Evolutionary conservation across 1,140 invertebrate genomes (phyloP).

Genomic region (Globodera ellingtonae): DNA sequence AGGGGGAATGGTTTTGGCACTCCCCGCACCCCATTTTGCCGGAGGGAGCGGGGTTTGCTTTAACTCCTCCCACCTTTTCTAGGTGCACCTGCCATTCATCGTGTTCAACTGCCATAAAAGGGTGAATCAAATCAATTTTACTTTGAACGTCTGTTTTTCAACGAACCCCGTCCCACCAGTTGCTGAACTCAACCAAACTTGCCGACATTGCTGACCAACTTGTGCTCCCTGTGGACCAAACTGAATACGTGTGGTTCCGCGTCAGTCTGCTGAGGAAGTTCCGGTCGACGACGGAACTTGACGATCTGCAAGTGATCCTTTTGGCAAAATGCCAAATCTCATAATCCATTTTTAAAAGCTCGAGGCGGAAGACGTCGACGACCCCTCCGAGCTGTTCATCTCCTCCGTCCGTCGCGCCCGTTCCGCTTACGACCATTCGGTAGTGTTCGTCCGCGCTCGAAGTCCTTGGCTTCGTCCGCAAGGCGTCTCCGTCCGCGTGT

Average conservation of each 20-base stretch:
- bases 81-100: conserved; percentile 55
- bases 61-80: not conserved
- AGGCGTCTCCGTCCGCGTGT: conserved; percentile 54
- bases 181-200: conserved; percentile 51
- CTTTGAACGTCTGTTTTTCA: not conserved
- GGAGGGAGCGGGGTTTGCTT: too few relatives aligned
- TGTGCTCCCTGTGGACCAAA: conserved; percentile 43
- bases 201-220: conserved; percentile 39
- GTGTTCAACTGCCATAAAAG: conserved; percentile 62
- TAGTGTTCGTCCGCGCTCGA: conserved; percentile 59
- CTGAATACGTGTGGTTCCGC: conserved; percentile 62
- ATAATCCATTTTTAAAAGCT: conserved; percentile 29
- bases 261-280: conserved; percentile 50
- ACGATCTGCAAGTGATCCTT: conserved; percentile 50
- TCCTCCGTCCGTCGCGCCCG: conserved; percentile 57
- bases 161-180: conserved; percentile 17
- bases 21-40: too few relatives aligned
- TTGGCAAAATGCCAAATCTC: not conserved
- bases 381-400: conserved; percentile 55
- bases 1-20: too few relatives aligned
- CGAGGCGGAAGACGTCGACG: conserved; percentile 57
- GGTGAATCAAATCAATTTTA: conserved; percentile 15
- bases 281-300: conserved; percentile 44
- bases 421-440: conserved; percentile 60
- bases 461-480: conserved; percentile 51